Evolutionary conservation across 2,797 vertebrate species (phyloP).

Genomic region (Margarornis squamiger): DNA sequence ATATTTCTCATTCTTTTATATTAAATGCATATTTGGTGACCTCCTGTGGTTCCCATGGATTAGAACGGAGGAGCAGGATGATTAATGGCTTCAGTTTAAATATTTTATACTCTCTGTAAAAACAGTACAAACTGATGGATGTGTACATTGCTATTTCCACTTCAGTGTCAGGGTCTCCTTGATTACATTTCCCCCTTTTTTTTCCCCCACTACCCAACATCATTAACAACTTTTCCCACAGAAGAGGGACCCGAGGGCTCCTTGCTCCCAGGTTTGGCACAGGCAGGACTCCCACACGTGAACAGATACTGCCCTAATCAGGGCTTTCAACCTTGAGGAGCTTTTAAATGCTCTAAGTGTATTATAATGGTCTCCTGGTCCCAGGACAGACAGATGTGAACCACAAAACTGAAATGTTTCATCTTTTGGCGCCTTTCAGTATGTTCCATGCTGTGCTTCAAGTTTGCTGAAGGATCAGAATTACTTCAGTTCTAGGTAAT

Average conservation of each 20-base stretch:
- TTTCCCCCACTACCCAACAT: background rate
- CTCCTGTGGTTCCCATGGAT: conserved; percentile 68
- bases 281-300: background rate
- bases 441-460: conserved; percentile 71
- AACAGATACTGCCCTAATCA: conserved; percentile 56
- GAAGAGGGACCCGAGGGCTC: background rate
- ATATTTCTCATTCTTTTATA: conserved; percentile 59
- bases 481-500: conserved; percentile 70
- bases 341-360: conserved; percentile 65
- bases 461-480: conserved; percentile 72
- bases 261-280: background rate
- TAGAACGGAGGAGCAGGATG: conserved; percentile 51
- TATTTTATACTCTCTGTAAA: conserved; percentile 69
- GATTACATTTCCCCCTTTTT: conserved; percentile 19
- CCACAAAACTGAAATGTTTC: conserved; percentile 71
- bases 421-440: conserved; percentile 68
- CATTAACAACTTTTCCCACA: conserved; percentile 29
- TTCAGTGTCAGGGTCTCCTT: background rate
- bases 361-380: conserved; percentile 68
- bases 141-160: conserved; percentile 31
- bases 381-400: conserved; percentile 70
- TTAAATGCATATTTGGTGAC: conserved; percentile 66
- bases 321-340: conserved; percentile 64
- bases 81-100: conserved; percentile 63
- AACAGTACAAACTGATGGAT: conserved; percentile 61